Percentiles rank a stretch among this genome's conserved stretches.
phyloP scores from a whole-genome alignment of 2,888 invertebrate genomes.

The Trichopria drosophilae region DNA sequence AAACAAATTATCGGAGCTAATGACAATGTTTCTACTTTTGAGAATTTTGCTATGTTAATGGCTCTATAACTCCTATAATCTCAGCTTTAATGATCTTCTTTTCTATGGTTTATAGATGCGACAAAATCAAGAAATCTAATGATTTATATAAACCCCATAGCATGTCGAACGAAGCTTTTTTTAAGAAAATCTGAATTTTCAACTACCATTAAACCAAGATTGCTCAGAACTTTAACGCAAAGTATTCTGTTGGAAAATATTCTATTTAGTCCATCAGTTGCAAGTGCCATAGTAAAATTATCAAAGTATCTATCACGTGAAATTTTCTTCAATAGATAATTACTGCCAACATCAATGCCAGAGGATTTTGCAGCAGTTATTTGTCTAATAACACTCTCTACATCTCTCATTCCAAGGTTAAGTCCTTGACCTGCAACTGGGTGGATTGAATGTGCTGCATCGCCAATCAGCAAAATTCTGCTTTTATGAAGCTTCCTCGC shows the following conservation, averaged over 20 bases:
- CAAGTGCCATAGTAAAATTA: conserved; percentile 17
- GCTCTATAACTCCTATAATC: too few species aligned
- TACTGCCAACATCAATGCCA: conserved; percentile 17
- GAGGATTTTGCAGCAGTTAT: conserved; percentile 10
- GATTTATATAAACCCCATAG: conserved; percentile 14
- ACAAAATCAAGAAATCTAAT: too few species aligned
- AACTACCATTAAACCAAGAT: conserved; percentile 16
- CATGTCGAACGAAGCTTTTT: conserved; percentile 16
- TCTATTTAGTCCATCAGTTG: conserved; percentile 18
- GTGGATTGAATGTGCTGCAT: conserved; percentile 16
- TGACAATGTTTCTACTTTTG: too few species aligned
- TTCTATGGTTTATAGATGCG: too few species aligned
- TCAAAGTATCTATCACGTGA: conserved; percentile 15
- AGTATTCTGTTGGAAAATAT: conserved; percentile 17
- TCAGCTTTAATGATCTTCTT: too few species aligned
- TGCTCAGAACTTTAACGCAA: conserved; percentile 15
- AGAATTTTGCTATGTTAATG: too few species aligned
- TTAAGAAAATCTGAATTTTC: conserved; percentile 16
- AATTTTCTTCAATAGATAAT: conserved; percentile 16
- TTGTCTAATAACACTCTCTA: conserved; percentile 16
- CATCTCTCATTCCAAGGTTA: conserved; percentile 18
- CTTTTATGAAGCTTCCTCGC: conserved; percentile 9
- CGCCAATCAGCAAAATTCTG: conserved; percentile 13
- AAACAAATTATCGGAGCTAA: too few species aligned
- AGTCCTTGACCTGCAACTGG: conserved; percentile 18